Evolutionary conservation across 2,888 invertebrate species (phyloP), one percentile per base, ranked within the genome.

Genomic region (Scrobipalpa costella): DNA sequence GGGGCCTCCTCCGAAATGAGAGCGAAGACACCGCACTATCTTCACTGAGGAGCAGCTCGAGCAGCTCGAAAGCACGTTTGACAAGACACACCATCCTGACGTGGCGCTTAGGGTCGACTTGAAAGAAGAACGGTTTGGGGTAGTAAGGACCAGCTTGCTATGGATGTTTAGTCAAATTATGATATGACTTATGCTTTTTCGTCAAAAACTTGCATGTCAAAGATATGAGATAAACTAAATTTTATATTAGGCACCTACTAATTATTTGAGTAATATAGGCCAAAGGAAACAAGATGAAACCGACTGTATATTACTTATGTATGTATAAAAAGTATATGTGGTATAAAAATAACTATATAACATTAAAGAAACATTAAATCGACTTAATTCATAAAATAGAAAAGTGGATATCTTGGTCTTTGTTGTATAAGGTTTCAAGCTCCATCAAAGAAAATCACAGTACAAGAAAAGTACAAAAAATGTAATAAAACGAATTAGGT

Each of bases 51-150:
- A 99, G 80, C 99, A 99, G 85, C 92, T 99, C 68, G 98, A 98
- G 82, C 98, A 98, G 79, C 92, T 99, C 70, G 99, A 99, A 87
- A 96, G 97, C 62, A 99, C 98, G 62, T 99, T 99, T 88, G 97
- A 97, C 79, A 98, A 98, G 89, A 99, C 99, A 0, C 99, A 99
- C 86, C 99, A 99, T 86, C 99, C 99, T 0, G 98, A 98, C 83
- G 97, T 97, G 1, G 99, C 99, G 8, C 93, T 98, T 68, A 96
- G 98, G 81, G 98, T 99, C 64, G 98, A 99, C 83, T 93, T 99
- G 71, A 99, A 99, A 86, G 99, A 99, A 85, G 99, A 99, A 85
- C 92, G 99, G 75, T 99, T 99, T 21, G 99, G 99, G 97, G 99
- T 99, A 86, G 15, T 27, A 27, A 27, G 27, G 27, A 2, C 27